These are phyloP conservation scores for Drosophila neotestacea DNA, from an alignment of 2,888 invertebrate species.

Conservation along the genomic window DNA sequence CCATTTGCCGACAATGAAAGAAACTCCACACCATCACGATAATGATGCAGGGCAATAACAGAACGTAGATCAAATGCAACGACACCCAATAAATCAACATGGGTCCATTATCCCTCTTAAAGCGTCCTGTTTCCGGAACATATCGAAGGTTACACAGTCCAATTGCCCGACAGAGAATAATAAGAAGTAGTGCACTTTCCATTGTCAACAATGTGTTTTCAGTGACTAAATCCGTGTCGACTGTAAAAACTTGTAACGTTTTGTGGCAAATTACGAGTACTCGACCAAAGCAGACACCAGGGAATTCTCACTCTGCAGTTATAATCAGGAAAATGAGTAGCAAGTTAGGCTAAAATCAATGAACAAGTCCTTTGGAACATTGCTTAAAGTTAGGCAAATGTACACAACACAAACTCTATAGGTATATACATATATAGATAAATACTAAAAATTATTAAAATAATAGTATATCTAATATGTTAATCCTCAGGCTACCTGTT, in stretches of 20 bases:
- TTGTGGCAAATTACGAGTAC: background rate
- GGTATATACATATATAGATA: background rate
- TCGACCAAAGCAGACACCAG: background rate
- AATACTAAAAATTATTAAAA: background rate
- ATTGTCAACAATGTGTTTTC: conserved; percentile 6
- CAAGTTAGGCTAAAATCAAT: background rate
- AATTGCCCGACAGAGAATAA: conserved; percentile 36
- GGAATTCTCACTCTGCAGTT: background rate
- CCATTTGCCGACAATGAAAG: conserved; percentile 32
- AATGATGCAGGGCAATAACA: conserved; percentile 36
- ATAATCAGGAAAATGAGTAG: background rate
- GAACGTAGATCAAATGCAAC: conserved; percentile 33
- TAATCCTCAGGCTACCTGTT: no score
- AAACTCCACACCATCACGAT: conserved; percentile 24
- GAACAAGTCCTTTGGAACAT: background rate
- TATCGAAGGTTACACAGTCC: conserved; percentile 63
- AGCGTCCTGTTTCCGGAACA: conserved; percentile 11
- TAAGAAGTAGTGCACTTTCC: conserved; percentile 4
- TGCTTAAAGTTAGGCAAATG: no score
- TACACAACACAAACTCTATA: background rate
- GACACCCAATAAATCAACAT: conserved; percentile 47
- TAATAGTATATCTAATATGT: no score
- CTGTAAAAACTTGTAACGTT: background rate
- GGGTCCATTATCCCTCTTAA: conserved; percentile 32
- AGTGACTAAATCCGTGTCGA: conserved; percentile 1